Evolutionary conservation across 2,888 invertebrate genomes (phyloP).

Genomic region (Cataglyphis altisquamis): DNA sequence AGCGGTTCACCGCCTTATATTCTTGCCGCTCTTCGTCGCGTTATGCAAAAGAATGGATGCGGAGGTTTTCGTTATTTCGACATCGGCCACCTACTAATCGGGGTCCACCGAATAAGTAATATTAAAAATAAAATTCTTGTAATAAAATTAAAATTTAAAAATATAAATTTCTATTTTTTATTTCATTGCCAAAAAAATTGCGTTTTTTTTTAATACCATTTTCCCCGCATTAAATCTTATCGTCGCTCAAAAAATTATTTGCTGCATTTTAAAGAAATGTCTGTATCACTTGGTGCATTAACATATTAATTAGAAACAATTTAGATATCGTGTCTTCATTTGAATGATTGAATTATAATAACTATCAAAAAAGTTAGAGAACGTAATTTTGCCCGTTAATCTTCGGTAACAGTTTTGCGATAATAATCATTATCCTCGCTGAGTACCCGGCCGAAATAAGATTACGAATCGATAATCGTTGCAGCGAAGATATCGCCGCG

Average conservation of each 20-base stretch:
- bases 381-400: not conserved
- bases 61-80: conserved; percentile 42
- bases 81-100: conserved; percentile 41
- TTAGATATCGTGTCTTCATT: not conserved
- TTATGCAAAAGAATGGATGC: conserved; percentile 61
- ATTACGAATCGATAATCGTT: conserved; percentile 14
- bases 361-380: not conserved
- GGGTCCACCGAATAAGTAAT: conserved; percentile 30
- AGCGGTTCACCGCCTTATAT: conserved; percentile 72
- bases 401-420: not conserved
- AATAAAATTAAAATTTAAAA: not conserved
- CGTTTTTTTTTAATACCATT: not conserved
- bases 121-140: not conserved
- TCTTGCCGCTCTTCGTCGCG: conserved; percentile 56
- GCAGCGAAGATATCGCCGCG: conserved; percentile 10
- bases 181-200: not conserved
- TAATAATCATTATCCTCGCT: not conserved
- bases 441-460: not conserved
- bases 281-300: not conserved
- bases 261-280: not conserved
- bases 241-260: not conserved
- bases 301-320: not conserved
- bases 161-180: not conserved
- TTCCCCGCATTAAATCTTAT: not conserved
- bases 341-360: not conserved